A percentile compares a stretch with the other conserved stretches of the same genome.
These are phyloP conservation scores for Wasmannia auropunctata DNA, from an alignment of 1,140 invertebrate species.

Conservation along the genomic window DNA sequence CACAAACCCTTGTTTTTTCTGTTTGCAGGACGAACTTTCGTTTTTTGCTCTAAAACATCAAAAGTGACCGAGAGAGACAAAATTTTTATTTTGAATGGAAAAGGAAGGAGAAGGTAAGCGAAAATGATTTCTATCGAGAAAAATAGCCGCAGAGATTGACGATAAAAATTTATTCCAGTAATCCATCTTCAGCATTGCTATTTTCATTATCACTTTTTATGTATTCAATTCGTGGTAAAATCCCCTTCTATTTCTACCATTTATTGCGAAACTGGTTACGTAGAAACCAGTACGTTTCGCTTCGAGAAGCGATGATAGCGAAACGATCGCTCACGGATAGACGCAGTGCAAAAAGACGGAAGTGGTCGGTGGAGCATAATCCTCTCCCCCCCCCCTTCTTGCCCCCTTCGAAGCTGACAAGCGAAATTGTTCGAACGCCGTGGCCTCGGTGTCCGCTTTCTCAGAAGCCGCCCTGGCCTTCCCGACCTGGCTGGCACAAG, in stretches of 20 bases:
- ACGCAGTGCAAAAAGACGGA: constrained; percentile 6
- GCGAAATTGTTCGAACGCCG: constrained; percentile 12
- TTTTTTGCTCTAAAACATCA: constrained; percentile 17
- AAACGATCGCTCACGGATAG: constrained; percentile 24
- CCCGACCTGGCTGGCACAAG: constrained; percentile 44
- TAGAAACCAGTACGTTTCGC: neutral
- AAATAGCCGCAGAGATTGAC: neutral
- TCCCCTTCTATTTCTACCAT: neutral
- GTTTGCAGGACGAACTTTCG: neutral
- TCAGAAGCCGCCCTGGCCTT: constrained; percentile 47
- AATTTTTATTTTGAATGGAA: too few relatives aligned
- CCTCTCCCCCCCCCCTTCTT: too few relatives aligned
- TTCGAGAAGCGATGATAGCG: constrained; percentile 10
- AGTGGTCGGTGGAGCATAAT: constrained; percentile 13
- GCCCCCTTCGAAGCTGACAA: neutral
- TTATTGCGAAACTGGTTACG: neutral
- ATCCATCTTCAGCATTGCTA: neutral
- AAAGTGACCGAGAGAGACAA: neutral
- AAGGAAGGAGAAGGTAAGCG: neutral
- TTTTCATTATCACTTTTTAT: constrained; percentile 17
- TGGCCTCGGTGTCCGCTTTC: constrained; percentile 31
- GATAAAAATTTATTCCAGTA: neutral
- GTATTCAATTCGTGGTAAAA: neutral
- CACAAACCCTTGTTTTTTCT: neutral
- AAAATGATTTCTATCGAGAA: neutral